Evolutionary conservation across 2,888 invertebrate genomes (phyloP).

Genomic region (Limnephilus lunatus): DNA sequence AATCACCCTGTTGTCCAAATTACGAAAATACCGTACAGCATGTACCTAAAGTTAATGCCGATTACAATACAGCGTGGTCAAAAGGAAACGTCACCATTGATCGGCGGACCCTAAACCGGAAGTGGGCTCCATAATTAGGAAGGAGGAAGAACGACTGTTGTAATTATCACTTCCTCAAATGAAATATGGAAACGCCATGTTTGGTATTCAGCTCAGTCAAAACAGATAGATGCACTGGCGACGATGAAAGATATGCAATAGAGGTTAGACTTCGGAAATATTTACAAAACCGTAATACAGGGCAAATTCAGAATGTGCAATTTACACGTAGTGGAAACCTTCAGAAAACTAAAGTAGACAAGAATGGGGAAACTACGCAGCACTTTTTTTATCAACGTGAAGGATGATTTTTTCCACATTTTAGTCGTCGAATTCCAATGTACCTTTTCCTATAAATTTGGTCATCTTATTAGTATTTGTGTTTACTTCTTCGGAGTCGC

Average conservation of each 20-base stretch:
- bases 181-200: conserved; percentile 44
- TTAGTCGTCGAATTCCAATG: too few species aligned
- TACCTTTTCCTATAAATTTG: too few species aligned
- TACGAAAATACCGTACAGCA: conserved; percentile 23
- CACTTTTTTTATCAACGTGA: too few species aligned
- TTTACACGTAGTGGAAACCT: too few species aligned
- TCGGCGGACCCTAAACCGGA: conserved; percentile 21
- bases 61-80: conserved; percentile 14
- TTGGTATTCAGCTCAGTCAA: conserved; percentile 35
- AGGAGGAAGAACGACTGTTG: conserved; percentile 42
- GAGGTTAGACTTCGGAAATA: background rate
- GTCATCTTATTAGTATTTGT: too few species aligned
- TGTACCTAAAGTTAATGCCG: background rate
- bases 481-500: too few species aligned
- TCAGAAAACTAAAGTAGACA: too few species aligned
- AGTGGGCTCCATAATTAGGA: conserved; percentile 46
- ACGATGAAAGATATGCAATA: background rate
- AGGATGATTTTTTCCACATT: too few species aligned
- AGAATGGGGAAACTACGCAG: too few species aligned
- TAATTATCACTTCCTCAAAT: conserved; percentile 37
- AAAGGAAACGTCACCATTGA: conserved; percentile 47
- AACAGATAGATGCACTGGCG: background rate
- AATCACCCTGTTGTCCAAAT: conserved; percentile 28
- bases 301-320: too few species aligned
- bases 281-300: background rate